Evolutionary conservation across 1,140 invertebrate species (phyloP).

Genomic region (Drosophila insularis): DNA sequence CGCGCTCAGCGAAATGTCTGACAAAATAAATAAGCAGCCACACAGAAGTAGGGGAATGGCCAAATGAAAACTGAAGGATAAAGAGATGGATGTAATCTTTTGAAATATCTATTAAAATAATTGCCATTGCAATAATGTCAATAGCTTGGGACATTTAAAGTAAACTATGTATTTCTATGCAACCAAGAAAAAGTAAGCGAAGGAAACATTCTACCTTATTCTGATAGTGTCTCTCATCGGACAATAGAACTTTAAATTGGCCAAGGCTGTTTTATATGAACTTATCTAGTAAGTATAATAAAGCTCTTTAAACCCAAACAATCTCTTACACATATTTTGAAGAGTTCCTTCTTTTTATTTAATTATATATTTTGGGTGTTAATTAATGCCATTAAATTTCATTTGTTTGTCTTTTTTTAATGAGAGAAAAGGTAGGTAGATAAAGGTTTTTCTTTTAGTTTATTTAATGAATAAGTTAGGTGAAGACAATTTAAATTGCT

Average conservation of each 20-base stretch:
- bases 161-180: not conserved
- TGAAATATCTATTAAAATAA: slow-evolving; percentile 56
- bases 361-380: no score
- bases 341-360: not conserved
- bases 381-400: not conserved
- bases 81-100: slow-evolving; percentile 42
- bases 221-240: not conserved
- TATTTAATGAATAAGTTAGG: no score
- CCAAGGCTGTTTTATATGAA: no score
- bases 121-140: slow-evolving; percentile 61
- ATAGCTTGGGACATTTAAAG: slow-evolving; percentile 30
- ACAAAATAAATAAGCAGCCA: slow-evolving; percentile 60
- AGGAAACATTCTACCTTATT: not conserved
- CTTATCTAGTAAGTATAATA: no score
- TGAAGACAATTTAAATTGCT: not conserved
- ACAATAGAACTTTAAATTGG: not conserved
- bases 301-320: no score
- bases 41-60: slow-evolving; percentile 24
- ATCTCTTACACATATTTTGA: no score
- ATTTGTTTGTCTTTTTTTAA: no score
- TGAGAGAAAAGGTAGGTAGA: no score
- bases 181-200: not conserved
- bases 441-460: no score
- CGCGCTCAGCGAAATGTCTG: slow-evolving; percentile 60
- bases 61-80: slow-evolving; percentile 13